A percentile compares a stretch with the other conserved stretches of the same genome.
These are phyloP conservation scores for Notiomystis cincta DNA, from an alignment of 2,113 vertebrate genomes.

Conservation along the genomic window DNA sequence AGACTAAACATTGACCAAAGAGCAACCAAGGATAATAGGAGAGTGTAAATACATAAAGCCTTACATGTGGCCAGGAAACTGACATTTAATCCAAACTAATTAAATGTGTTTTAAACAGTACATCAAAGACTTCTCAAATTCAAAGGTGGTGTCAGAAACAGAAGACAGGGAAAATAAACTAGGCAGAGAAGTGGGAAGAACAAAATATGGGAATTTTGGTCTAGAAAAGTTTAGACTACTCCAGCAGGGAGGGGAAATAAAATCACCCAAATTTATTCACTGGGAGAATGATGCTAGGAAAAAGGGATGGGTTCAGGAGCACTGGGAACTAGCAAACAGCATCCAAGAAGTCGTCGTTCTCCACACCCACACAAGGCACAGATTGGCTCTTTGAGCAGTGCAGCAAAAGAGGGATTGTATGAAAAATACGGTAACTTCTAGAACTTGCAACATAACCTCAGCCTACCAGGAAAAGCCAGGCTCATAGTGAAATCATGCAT, in stretches of 20 bases:
- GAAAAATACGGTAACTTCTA: background rate
- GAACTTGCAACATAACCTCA: background rate
- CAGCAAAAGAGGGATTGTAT: background rate
- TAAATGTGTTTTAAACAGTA: background rate
- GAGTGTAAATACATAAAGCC: background rate
- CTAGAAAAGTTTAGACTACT: background rate
- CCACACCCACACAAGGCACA: background rate
- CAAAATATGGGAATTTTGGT: background rate
- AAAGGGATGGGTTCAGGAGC: background rate
- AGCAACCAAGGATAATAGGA: background rate
- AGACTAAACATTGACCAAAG: constrained; percentile 9
- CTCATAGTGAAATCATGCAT: background rate
- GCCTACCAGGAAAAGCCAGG: background rate
- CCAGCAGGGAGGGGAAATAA: background rate
- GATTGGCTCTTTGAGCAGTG: background rate
- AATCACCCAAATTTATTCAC: background rate
- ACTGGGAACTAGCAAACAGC: background rate
- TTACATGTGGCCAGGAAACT: background rate
- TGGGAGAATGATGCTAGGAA: background rate
- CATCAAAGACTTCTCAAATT: constrained; percentile 13
- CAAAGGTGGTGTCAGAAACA: background rate
- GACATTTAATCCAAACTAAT: constrained; percentile 8
- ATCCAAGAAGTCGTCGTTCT: background rate
- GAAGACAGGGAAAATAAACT: background rate
- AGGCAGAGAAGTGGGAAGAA: background rate